Percentiles rank a stretch among this genome's conserved stretches.
phyloP scores from a whole-genome alignment of 2,888 invertebrate genomes.

The Listrodromus nycthemerus region DNA sequence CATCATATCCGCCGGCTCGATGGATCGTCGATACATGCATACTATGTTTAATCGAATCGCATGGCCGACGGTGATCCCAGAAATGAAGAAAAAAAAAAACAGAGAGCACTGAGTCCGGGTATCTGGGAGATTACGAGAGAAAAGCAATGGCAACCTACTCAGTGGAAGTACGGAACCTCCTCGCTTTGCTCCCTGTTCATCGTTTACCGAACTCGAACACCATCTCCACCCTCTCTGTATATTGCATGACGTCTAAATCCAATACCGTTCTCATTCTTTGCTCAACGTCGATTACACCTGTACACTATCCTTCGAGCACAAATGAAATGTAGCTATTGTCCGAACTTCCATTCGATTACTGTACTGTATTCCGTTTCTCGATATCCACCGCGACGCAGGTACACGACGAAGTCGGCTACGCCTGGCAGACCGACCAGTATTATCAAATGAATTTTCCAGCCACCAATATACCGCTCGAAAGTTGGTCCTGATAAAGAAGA shows the following conservation, averaged over 20 bases:
- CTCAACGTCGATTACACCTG: conserved; percentile 13
- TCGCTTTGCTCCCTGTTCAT: conserved; percentile 11
- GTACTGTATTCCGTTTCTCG: conserved; percentile 6
- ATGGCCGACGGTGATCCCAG: neutral
- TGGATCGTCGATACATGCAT: conserved; percentile 49
- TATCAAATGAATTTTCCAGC: conserved; percentile 13
- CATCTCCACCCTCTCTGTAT: neutral
- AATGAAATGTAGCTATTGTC: conserved; percentile 40
- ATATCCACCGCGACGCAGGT: neutral
- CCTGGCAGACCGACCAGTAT: neutral
- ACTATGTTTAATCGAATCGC: conserved; percentile 22
- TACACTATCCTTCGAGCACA: neutral
- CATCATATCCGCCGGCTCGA: conserved; percentile 29
- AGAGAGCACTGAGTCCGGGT: neutral
- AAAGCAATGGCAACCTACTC: neutral
- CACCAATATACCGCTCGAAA: neutral
- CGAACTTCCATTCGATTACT: neutral
- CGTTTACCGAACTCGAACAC: neutral
- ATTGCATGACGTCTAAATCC: conserved; percentile 17
- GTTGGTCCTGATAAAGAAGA: neutral
- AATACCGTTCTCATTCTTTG: conserved; percentile 22
- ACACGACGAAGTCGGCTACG: neutral
- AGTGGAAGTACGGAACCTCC: neutral
- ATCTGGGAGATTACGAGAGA: neutral
- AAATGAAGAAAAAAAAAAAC: conserved; percentile 3